Percentiles rank a stretch among this genome's conserved stretches.
These are phyloP conservation scores for Psettodes erumei DNA, from an alignment of 2,113 vertebrate genomes.

Conservation along the genomic window DNA sequence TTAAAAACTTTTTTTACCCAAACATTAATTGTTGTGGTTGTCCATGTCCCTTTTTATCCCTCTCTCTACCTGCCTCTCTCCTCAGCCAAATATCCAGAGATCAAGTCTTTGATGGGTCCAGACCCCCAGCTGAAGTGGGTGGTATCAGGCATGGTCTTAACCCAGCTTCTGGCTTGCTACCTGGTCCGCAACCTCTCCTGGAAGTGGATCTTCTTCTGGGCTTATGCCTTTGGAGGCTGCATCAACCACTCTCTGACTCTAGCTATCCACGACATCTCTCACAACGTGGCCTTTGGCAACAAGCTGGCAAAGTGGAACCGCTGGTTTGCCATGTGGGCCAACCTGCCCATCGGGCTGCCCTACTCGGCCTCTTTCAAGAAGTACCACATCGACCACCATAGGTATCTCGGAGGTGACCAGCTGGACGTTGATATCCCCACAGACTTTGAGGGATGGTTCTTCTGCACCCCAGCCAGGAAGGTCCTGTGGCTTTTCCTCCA, in stretches of 20 bases:
- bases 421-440: slow-evolving; percentile 96
- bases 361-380: slow-evolving; percentile 98
- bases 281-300: slow-evolving; percentile 95
- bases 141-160: slow-evolving; percentile 90
- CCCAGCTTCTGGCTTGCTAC: slow-evolving; percentile 90
- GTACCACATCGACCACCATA: slow-evolving; percentile 97
- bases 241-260: slow-evolving; percentile 95
- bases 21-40: neutral
- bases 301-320: slow-evolving; percentile 88
- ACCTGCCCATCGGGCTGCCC: slow-evolving; percentile 92
- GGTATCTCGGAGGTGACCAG: slow-evolving; percentile 91
- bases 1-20: neutral
- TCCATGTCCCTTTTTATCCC: neutral
- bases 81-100: slow-evolving; percentile 94
- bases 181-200: slow-evolving; percentile 88
- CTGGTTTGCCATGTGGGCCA: slow-evolving; percentile 96
- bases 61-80: slow-evolving; percentile 35
- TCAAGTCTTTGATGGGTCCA: slow-evolving; percentile 94
- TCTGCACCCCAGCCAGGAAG: slow-evolving; percentile 91
- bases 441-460: slow-evolving; percentile 94
- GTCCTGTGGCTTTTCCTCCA: slow-evolving; percentile 93
- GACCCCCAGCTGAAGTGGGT: slow-evolving; percentile 95
- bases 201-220: slow-evolving; percentile 98
- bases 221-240: slow-evolving; percentile 93
- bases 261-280: slow-evolving; percentile 98